These are phyloP conservation scores for Bradypodion pumilum DNA, from an alignment of 2,797 vertebrate genomes.

Conservation along the genomic window DNA sequence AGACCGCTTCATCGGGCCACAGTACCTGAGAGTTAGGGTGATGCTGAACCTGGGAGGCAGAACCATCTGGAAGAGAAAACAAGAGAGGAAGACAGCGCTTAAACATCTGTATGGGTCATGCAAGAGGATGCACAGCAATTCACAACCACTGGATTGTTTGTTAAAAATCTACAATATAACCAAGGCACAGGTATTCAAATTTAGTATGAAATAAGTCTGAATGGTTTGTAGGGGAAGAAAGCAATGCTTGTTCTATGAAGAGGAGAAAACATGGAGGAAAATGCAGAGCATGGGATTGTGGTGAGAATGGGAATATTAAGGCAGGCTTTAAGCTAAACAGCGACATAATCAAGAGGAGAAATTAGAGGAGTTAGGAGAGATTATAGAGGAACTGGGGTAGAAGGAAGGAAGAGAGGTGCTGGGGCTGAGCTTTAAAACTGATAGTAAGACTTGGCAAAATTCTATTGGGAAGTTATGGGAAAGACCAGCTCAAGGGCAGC, in stretches of 20 bases:
- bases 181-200: not conserved
- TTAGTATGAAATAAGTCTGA: not conserved
- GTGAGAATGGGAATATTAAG: not conserved
- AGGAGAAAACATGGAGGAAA: not conserved
- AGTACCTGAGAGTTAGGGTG: slow-evolving; percentile 92
- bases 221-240: not conserved
- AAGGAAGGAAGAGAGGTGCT: not conserved
- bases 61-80: slow-evolving; percentile 79
- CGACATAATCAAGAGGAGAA: not conserved
- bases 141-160: too few species aligned
- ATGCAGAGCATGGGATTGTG: slow-evolving; percentile 3
- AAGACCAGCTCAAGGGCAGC: not conserved
- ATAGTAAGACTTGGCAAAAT: not conserved
- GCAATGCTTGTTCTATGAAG: not conserved
- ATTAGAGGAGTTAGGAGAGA: not conserved
- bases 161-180: not conserved
- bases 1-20: slow-evolving; percentile 86
- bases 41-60: slow-evolving; percentile 98
- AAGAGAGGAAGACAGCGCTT: not conserved
- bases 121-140: not conserved
- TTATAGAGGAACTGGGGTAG: not conserved
- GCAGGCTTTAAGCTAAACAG: slow-evolving; percentile 13
- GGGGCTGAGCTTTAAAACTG: not conserved
- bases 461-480: not conserved
- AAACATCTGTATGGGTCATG: not conserved